phyloP scores from a whole-genome alignment of 2,113 vertebrate species.

The Mesoclemmys tuberculata region DNA sequence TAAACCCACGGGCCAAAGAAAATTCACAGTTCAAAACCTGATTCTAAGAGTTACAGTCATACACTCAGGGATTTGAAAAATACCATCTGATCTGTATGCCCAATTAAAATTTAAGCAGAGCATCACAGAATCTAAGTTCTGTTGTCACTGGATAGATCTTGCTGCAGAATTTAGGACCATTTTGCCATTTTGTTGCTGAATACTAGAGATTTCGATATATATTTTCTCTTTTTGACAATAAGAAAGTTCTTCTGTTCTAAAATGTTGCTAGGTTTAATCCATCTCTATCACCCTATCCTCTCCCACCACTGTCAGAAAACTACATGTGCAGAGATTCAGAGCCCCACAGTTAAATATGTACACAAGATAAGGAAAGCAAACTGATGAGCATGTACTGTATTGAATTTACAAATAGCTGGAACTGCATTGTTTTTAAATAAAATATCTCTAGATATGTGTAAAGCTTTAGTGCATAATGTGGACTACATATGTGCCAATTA shows the following conservation, averaged over 20 bases:
- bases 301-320: background rate
- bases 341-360: background rate
- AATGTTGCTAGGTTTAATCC: background rate
- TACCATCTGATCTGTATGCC: background rate
- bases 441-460: background rate
- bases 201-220: background rate
- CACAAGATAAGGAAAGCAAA: background rate
- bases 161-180: background rate
- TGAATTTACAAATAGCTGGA: background rate
- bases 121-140: background rate
- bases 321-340: background rate
- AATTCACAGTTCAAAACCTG: background rate
- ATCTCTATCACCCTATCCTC: background rate
- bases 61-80: background rate
- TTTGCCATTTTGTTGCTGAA: background rate
- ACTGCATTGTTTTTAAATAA: background rate
- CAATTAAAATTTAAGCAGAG: background rate
- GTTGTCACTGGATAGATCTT: background rate
- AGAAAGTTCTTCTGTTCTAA: background rate
- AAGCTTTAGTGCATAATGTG: background rate
- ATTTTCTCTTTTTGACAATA: background rate
- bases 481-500: background rate
- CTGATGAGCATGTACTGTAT: background rate
- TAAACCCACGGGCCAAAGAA: background rate
- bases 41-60: background rate